Base-by-base conservation (phyloP, 2,797 vertebrate genomes). In the Sebastes kiyomatsui region DNA sequence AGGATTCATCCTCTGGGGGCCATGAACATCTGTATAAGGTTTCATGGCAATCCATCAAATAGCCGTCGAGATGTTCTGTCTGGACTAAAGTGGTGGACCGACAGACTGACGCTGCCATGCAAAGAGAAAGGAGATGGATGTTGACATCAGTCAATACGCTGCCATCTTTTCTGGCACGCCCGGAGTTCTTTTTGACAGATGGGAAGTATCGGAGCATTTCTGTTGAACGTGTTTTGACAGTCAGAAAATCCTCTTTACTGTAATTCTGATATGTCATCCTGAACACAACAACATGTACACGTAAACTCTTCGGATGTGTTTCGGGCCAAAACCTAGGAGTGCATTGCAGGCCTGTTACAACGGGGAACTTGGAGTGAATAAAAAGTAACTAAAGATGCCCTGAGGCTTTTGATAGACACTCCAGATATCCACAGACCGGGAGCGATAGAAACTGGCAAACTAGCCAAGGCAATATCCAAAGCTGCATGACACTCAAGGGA, bases 401-500 rank as follows among this genome's bases (percentile, higher is more conserved):
- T 2, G 4, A 85, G 75, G 86, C 75, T 14, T 14, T 77, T 77
- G 18, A 72, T 73, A 81, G 59, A 79, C 55, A 77, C 60, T 74
- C 46, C 38, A 82, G 55, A 85, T 85, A 82, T 68, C 66, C 75
- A 72, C 49, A 86, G 83, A 93, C 88, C 71, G 3, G 55, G n/a
- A 90, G 82, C 56, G 52, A 83, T 14, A 79, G 33, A 68, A 82
- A 81, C 65, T 25, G 64, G 23, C 65, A 86, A 81, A 83, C 74
- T 64, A 55, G 65, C 3, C 8, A 86, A 85, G 67, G 70, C 71
- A 81, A 72, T 59, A 86, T 87, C 73, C 66, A 75, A 90, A 81
- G 52, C 52, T 83, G 75, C 60, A 20, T 27, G 27, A 67, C 62
- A 69, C 60, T 54, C 22, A 60, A 49, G 38, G 77, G 23, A 67